Evolutionary conservation across 2,888 invertebrate genomes (phyloP), one percentile per base, ranked within the genome.

Genomic region (Endomychus coccineus): DNA sequence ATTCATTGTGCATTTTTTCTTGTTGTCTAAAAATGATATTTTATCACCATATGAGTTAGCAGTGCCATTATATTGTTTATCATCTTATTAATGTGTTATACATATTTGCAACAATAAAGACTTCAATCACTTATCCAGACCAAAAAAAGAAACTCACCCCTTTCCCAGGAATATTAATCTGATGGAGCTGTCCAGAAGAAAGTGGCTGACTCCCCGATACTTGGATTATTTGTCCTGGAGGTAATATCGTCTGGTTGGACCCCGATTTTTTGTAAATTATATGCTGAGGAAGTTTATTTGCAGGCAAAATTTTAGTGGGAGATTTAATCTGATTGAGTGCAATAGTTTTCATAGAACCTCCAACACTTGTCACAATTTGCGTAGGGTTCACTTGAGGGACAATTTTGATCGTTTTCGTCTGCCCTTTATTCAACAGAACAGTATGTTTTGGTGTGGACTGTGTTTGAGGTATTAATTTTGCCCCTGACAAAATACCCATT

Each of bases 151-250:
- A 4, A 59, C 67, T 68, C 66, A 78, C 78, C 48, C 80, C 80
- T 67, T 79, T 77, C 9, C 80, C 79, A 2, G 80, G 80, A 41
- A 80, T 75, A 61, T 80, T 80, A 42, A 83, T 77, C 55, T 80
- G 80, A 62, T 82, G 80, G n/a, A 81, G 64, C 56, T 80, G 66
- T 17, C 64, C 64, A 5, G 55, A 44, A 23, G 74, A 49, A 70
- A 67, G 48, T 59, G 56, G 60, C 47, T 52, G 55, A 58, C 62
- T 48, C 11, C 60, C 58, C 11, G 56, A 47, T 2, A 64, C 58
- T 40, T 65, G 64, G 27, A 64, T 61, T 16, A 65, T 45, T 37
- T 65, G 64, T 2, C 55, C 59, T 16, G 62, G 49, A 14, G 61
- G 56, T 31, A 64, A 45, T 41, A 75, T 69, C 4, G 73, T 67